Conservation (phyloP, 2,888 invertebrate genomes). For the Eupithecia abbreviata region DNA sequence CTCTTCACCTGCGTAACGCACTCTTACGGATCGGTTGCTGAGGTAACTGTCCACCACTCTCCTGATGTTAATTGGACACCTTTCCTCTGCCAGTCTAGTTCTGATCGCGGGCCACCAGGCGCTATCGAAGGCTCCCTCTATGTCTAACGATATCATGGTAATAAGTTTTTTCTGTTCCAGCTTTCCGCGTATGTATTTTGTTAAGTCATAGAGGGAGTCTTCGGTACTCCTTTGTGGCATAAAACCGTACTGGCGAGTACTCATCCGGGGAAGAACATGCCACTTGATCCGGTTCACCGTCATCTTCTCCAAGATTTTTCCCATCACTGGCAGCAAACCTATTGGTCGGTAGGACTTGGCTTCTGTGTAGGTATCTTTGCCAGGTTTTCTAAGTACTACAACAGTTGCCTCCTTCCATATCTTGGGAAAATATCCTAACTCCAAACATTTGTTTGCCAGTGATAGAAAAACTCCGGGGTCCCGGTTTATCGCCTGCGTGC, state of each 20-base stretch:
- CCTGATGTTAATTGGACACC: conserved; percentile 21
- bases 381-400: conserved; percentile 10
- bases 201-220: too few relatives aligned
- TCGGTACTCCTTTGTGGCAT: conserved; percentile 18
- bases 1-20: conserved; percentile 32
- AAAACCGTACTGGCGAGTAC: not conserved
- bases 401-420: conserved; percentile 26
- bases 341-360: conserved; percentile 45
- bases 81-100: too few relatives aligned
- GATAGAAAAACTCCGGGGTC: conserved; percentile 25
- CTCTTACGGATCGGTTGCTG: conserved; percentile 19
- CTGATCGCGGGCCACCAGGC: too few relatives aligned
- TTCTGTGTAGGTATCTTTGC: conserved; percentile 10
- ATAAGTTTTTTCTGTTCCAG: too few relatives aligned
- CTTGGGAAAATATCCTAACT: conserved; percentile 34
- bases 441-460: conserved; percentile 38
- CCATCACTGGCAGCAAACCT: conserved; percentile 42
- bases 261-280: conserved; percentile 13
- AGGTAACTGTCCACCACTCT: conserved; percentile 29
- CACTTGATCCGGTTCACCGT: not conserved
- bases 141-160: too few relatives aligned
- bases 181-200: too few relatives aligned
- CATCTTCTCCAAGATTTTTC: conserved; percentile 30
- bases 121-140: too few relatives aligned
- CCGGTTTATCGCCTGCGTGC: conserved; percentile 34